These are phyloP conservation scores for Lophotriccus pileatus DNA, from an alignment of 2,797 vertebrate genomes.

Conservation along the genomic window DNA sequence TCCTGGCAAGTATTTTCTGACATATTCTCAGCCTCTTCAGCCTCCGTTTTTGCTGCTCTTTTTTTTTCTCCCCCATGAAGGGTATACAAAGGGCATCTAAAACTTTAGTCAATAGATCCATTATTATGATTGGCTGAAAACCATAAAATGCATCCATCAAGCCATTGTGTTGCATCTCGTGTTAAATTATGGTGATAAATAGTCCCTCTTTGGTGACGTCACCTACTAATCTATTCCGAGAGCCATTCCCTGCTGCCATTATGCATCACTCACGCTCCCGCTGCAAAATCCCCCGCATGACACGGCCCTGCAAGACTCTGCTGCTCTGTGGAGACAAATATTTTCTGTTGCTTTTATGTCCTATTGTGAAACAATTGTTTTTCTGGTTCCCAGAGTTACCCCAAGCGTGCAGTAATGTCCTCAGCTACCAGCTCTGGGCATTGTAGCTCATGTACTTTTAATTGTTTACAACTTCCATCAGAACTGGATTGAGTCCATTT, in stretches of 20 bases:
- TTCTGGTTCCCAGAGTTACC: constrained; percentile 66
- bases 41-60: constrained; percentile 31
- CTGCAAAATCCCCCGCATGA: constrained; percentile 55
- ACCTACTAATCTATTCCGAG: constrained; percentile 79
- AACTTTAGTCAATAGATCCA: constrained; percentile 80
- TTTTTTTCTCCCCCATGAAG: constrained; percentile 58
- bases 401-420: constrained; percentile 67
- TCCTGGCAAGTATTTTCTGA: constrained; percentile 23
- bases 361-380: constrained; percentile 73
- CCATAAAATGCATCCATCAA: constrained; percentile 81
- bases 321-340: constrained; percentile 63
- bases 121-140: constrained; percentile 83
- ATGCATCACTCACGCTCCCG: constrained; percentile 70
- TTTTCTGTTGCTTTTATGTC: constrained; percentile 68
- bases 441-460: constrained; percentile 73
- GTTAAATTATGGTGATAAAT: constrained; percentile 81
- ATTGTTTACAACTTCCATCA: constrained; percentile 72
- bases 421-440: constrained; percentile 66
- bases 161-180: constrained; percentile 74
- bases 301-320: constrained; percentile 43
- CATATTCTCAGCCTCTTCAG: constrained; percentile 30
- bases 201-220: constrained; percentile 75
- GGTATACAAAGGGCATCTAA: constrained; percentile 75
- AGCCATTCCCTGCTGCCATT: constrained; percentile 71
- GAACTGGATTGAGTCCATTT: constrained; percentile 70